Base-by-base conservation (phyloP, 2,113 vertebrate genomes). In the Desmodus rotundus region DNA sequence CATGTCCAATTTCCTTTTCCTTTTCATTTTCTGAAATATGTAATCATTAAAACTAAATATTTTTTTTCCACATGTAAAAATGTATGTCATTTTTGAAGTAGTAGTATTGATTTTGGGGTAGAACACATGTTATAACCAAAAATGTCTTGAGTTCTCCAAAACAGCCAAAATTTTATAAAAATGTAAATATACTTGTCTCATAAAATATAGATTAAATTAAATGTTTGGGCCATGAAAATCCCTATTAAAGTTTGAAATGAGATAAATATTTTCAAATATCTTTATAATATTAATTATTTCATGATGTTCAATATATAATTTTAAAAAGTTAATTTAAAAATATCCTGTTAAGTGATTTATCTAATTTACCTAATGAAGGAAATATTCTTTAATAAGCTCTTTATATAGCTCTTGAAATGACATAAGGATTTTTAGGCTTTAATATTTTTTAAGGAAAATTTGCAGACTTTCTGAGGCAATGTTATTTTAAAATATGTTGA, bases 261-360 rank as follows among this genome's bases (percentile, higher is more conserved):
- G 56, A 81, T 45, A 93, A 84, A 22, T 82, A 61, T 86, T 97
- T 94, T 58, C 1, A 84, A 73, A 78, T 92, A 94, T 85, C 22
- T 1, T 65, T 54, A 74, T 19, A 86, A 65, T 16, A 76, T 61
- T 81, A 87, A 28, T 52, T 91, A 52, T 68, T 89, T 19, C 1
- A 31, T 83, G 1, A 7, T 87, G 90, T 84, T 96, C 12, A 90
- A 70, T 76, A 38, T 83, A 16, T 72, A 58, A 58, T 58, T 61
- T 17, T 85, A n/a, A 83, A 89, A 61, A 54, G 12, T 78, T 78
- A 92, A 80, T 41, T 89, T 31, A 2, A 68, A 82, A 89, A 74
- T 63, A 74, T 43, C 4, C 8, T 68, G 19, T 85, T 73, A 58
- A 80, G 74, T 90, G 2, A 4, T 87, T 91, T 91, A 50, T 90